A percentile compares a stretch with the other conserved stretches of the same genome.
Evolutionary conservation across 2,797 vertebrate genomes (phyloP).

Genomic region (Pagetopsis macropterus): DNA sequence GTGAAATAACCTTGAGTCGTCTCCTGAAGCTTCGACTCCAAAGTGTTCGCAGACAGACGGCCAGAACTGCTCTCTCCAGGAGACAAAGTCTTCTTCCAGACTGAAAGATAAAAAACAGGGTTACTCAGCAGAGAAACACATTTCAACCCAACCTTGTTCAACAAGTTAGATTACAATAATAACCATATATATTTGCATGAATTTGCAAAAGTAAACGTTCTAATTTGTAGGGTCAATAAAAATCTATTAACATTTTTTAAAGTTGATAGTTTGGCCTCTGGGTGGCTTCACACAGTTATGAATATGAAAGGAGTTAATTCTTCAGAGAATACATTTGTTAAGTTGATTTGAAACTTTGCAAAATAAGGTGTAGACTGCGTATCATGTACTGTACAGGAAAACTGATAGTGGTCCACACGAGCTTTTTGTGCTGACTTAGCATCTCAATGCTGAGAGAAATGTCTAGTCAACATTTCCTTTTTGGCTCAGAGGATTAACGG

Average conservation of each 20-base stretch:
- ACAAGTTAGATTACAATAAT: not conserved
- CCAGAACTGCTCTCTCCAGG: constrained; percentile 99
- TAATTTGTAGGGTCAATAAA: too few relatives aligned
- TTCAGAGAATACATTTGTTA: not conserved
- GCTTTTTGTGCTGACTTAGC: not conserved
- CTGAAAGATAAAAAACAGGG: constrained; percentile 70
- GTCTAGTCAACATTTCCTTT: not conserved
- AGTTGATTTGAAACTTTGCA: not conserved
- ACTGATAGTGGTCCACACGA: not conserved
- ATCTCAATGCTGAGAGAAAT: not conserved
- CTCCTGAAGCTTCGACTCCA: constrained; percentile 94
- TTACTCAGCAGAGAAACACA: not conserved
- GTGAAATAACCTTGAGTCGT: constrained; percentile 90
- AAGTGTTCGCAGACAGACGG: constrained; percentile 97
- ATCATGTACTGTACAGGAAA: not conserved
- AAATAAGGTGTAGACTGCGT: not conserved
- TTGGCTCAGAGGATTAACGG: not conserved
- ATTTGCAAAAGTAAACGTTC: too few relatives aligned
- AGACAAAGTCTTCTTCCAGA: constrained; percentile 96
- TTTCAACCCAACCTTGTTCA: not conserved
- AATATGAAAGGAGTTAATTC: not conserved
- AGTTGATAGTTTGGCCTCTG: not conserved
- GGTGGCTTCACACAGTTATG: not conserved
- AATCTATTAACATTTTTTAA: not conserved
- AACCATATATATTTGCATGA: not conserved